Evolutionary conservation across 2,888 invertebrate genomes (phyloP), one percentile per base, ranked within the genome.

Genomic region (Fissipunctia ypsillon): DNA sequence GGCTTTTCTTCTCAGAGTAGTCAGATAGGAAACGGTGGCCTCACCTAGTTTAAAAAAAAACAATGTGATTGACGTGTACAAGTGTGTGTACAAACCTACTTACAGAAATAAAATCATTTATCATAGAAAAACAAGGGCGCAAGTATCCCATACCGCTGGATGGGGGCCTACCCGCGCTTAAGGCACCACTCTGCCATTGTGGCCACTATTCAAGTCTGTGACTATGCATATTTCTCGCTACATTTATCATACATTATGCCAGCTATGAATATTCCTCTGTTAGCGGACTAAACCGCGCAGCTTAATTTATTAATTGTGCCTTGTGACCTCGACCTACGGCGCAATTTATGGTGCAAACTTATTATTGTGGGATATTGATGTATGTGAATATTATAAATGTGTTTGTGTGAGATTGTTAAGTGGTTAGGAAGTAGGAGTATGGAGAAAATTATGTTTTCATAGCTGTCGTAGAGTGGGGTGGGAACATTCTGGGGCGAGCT

Each of bases 211-310:
- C 87, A 87, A 84, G 84, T 86, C 88, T 93, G 93, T 92, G 93
- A 91, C 91, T 90, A 90, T 91, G 94, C 94, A 94, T 94, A 94
- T 93, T 92, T 88, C 93, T 88, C 91, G 91, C 89, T 90, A 90
- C 93, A 94, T 94, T 93, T 93, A 94, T 94, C 93, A 94, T 93
- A 88, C 91, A 93, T 92, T 93, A 93, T 92, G 91, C 91, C 89
- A 80, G 91, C 94, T 91, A 94, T 95, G 94, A 94, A 95, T 95
- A 94, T 94, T 94, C 93, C 91, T 89, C 91, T 94, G 95, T 94
- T 95, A 94, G 92, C 93, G 91, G 89, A 89, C 90, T 88, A 76
- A 80, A 78, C 80, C 77, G 86, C 72, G 87, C 76, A 84, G 87
- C 89, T 94, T 94, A 94, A 93, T 94, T 95, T 95, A 94, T 94